phyloP scores from a whole-genome alignment of 2,113 vertebrate species.

The Ciconia maguari region DNA sequence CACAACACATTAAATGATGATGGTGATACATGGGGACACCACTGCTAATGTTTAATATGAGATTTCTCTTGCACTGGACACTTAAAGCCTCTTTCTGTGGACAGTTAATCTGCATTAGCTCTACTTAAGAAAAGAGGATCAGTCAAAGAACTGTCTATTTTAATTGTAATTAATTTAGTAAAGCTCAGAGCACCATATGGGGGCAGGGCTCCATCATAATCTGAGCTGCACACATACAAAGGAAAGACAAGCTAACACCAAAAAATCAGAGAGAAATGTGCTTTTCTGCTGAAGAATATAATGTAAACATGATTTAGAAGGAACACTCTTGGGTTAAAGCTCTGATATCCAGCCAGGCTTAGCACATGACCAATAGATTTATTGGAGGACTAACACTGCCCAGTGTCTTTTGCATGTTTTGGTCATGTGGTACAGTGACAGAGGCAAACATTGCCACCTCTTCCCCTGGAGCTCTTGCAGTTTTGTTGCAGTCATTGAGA shows the following conservation, averaged over 20 bases:
- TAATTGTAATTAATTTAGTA: conserved; percentile 34
- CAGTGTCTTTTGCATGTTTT: background rate
- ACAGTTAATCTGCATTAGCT: conserved; percentile 28
- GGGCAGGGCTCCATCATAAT: background rate
- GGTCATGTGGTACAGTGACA: background rate
- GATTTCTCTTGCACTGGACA: background rate
- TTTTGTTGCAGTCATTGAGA: background rate
- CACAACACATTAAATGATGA: background rate
- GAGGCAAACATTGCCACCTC: background rate
- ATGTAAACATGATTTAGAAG: background rate
- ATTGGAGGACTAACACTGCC: background rate
- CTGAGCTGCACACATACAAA: background rate
- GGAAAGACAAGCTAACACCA: background rate
- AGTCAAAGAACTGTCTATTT: background rate
- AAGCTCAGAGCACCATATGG: background rate
- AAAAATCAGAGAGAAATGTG: background rate
- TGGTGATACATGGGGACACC: background rate
- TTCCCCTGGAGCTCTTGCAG: background rate
- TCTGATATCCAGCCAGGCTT: background rate
- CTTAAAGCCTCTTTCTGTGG: background rate
- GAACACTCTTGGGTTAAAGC: background rate
- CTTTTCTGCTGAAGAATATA: background rate
- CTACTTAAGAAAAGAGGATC: conserved; percentile 34
- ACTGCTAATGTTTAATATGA: background rate
- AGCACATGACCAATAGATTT: background rate